Evolutionary conservation across 92 coral and sea anemone species (phyloP), one percentile per base, ranked within the genome.

Genomic region (Porites rus): DNA sequence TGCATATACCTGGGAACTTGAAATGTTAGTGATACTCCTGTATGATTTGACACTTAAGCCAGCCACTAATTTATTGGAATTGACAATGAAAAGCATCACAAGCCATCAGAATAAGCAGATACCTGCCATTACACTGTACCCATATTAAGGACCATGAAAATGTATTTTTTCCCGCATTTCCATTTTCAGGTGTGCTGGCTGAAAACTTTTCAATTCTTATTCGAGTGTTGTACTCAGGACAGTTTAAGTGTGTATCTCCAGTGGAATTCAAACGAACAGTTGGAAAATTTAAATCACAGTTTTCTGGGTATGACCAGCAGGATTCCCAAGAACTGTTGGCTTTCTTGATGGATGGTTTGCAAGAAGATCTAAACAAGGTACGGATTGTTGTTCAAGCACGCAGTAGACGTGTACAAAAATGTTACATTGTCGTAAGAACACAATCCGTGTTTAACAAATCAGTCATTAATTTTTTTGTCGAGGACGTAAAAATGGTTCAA

Each of bases 251-350:
- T 58, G 87, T 96, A 7, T 96, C 99, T 2, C 96, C 99, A 18
- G 79, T 72, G 17, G 95, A 90, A 6, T 96, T 96, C 82, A 96
- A 96, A 79, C 92, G 92, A 75, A 93, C 96, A 11, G 93, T 96
- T 21, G 98, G 99, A 20, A 90, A 90, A 78, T 89, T 95, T 83
- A 95, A 95, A 54, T 78, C 96, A 0, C 87, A 93, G 72, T 96
- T 96, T 81, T 91, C 98, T 16, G 99, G 98, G 31, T 92, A 79
- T 68, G 96, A 96, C 78, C 99, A 96, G 50, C 99, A 96, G 66
- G 99, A 96, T 79, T 96, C 99, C n/a, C 99, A 96, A 69, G 99
- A 96, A 82, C 91, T 96, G 69, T 77, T 96, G 85, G 87, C 98
- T 8, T 91, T 96, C 50, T 82, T 96, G 79, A 93, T 94, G 93